Percentiles rank a stretch among this genome's conserved stretches.
phyloP scores from a whole-genome alignment of 2,797 vertebrate genomes.

The Fundulus diaphanus region DNA sequence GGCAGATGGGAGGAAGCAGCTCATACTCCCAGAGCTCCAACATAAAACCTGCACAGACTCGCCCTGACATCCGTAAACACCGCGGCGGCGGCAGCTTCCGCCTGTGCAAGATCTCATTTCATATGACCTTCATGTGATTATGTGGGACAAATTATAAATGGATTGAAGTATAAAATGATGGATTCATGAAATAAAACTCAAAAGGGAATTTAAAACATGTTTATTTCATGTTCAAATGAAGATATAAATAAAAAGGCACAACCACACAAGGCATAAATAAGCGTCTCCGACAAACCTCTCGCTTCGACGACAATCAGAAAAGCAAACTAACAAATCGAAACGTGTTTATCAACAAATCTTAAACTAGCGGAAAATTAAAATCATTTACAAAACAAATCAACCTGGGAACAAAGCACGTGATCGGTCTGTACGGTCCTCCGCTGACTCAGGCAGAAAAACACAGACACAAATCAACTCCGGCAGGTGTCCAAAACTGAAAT shows the following conservation, averaged over 20 bases:
- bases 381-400: neutral
- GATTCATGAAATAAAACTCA: conserved; percentile 55
- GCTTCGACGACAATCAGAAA: conserved; percentile 12
- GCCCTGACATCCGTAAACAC: neutral
- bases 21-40: neutral
- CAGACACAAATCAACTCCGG: neutral
- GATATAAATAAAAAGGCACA: conserved; percentile 48
- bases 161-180: neutral
- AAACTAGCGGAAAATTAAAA: neutral
- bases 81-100: neutral
- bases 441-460: neutral
- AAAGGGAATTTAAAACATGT: conserved; percentile 42
- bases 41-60: conserved; percentile 44
- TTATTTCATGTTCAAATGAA: conserved; percentile 73
- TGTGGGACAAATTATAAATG: neutral
- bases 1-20: conserved; percentile 40
- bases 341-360: neutral
- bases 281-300: conserved; percentile 15
- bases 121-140: neutral
- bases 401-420: neutral
- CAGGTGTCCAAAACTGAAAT: conserved; percentile 26
- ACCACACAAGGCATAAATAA: conserved; percentile 45
- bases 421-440: neutral
- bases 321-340: neutral
- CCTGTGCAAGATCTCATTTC: neutral